Percentiles rank a stretch among this genome's conserved stretches.
phyloP scores from a whole-genome alignment of 1,140 invertebrate genomes.

The Calosoma granatense region DNA sequence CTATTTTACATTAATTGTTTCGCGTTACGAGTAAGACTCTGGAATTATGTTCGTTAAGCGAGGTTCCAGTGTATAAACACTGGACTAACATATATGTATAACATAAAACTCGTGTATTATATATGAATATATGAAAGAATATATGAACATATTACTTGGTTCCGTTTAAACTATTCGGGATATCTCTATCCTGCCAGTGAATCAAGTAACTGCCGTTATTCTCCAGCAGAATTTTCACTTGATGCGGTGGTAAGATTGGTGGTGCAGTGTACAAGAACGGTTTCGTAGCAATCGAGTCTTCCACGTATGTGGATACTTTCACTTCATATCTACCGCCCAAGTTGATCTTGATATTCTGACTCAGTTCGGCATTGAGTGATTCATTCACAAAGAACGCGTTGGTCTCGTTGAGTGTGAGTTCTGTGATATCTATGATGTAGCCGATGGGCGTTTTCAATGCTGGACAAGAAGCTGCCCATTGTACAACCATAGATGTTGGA shows the following conservation, averaged over 20 bases:
- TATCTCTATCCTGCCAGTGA: constrained; percentile 44
- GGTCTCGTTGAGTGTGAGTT: constrained; percentile 31
- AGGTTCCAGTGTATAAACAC: too few species aligned
- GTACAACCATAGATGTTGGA: constrained; percentile 29
- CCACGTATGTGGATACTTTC: constrained; percentile 43
- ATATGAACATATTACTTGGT: constrained; percentile 8
- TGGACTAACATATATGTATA: too few species aligned
- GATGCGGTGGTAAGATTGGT: constrained; percentile 49
- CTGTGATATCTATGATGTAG: constrained; percentile 16
- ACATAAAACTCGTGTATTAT: constrained; percentile 4
- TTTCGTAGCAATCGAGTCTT: constrained; percentile 35
- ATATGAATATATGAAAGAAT: constrained; percentile 14
- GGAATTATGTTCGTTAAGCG: too few species aligned
- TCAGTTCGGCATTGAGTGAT: constrained; percentile 30
- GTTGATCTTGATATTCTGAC: constrained; percentile 45
- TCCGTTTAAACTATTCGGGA: constrained; percentile 20
- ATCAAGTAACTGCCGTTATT: constrained; percentile 48
- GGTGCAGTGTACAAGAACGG: constrained; percentile 43
- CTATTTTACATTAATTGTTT: too few species aligned
- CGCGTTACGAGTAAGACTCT: too few species aligned
- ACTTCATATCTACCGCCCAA: constrained; percentile 54
- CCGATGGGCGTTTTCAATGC: constrained; percentile 23
- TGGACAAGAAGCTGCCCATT: constrained; percentile 40
- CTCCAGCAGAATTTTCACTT: constrained; percentile 44
- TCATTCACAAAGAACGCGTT: constrained; percentile 33